A percentile compares a stretch with the other conserved stretches of the same genome.
These are phyloP conservation scores for Pseudomugil tenellus DNA, from an alignment of 2,797 vertebrate species.

Conservation along the genomic window DNA sequence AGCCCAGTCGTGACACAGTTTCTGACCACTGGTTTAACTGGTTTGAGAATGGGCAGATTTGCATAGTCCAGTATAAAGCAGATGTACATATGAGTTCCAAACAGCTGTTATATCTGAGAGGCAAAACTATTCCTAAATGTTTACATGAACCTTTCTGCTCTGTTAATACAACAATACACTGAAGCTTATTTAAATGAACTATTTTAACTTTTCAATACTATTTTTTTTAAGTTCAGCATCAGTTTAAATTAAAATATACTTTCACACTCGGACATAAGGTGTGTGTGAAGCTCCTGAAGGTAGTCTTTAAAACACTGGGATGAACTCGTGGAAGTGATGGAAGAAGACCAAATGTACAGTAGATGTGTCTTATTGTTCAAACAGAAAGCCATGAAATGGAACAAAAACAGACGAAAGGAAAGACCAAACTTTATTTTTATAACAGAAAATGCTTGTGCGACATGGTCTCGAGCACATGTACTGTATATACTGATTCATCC, in stretches of 20 bases:
- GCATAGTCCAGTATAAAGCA: neutral
- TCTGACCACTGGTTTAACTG: constrained; percentile 2
- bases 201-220: constrained; percentile 10
- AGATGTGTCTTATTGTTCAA: constrained; percentile 66
- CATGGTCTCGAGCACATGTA: constrained; percentile 59
- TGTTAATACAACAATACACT: neutral
- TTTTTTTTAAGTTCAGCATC: constrained; percentile 30
- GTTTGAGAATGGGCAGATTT: neutral
- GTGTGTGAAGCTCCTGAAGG: constrained; percentile 30
- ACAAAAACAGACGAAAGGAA: constrained; percentile 50
- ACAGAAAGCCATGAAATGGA: constrained; percentile 73
- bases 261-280: constrained; percentile 10
- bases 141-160: constrained; percentile 37
- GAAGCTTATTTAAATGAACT: constrained; percentile 13
- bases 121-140: constrained; percentile 9
- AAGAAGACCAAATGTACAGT: constrained; percentile 68
- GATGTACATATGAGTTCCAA: neutral
- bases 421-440: constrained; percentile 81
- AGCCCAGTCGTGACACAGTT: neutral
- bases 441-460: constrained; percentile 44
- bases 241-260: constrained; percentile 21
- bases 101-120: neutral
- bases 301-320: constrained; percentile 72
- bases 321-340: neutral
- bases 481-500: constrained; percentile 63